These are phyloP conservation scores for Eunapius fragilis DNA, from an alignment of 37 sponge, comb jelly and placozoan genomes.

Conservation along the genomic window DNA sequence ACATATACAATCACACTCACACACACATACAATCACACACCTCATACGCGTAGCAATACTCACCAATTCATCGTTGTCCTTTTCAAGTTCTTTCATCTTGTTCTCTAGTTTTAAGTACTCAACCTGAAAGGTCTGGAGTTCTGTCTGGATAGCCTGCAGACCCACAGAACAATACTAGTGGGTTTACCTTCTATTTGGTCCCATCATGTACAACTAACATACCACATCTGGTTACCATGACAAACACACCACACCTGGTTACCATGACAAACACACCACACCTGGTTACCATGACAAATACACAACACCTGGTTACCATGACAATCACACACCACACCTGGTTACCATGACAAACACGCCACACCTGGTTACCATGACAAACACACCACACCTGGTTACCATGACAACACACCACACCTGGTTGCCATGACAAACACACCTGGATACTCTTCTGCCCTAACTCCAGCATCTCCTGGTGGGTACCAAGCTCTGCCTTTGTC, in stretches of 20 bases:
- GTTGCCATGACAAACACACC: neutral
- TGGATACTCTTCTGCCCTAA: neutral
- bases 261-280: neutral
- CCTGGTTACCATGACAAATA: too few relatives aligned
- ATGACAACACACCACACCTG: neutral
- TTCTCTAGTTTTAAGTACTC: conserved; percentile 14
- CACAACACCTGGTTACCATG: neutral
- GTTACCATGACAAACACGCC: neutral
- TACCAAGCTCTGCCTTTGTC: neutral
- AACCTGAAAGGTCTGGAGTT: neutral
- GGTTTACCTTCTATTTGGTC: too few relatives aligned
- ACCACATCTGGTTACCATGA: neutral
- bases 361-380: neutral
- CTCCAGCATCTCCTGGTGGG: neutral
- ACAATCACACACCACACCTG: neutral
- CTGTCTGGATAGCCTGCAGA: neutral
- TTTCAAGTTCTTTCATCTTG: conserved; percentile 29
- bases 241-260: neutral
- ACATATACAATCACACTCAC: too few relatives aligned
- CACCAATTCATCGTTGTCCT: conserved; percentile 76
- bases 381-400: neutral
- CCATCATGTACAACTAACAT: too few relatives aligned
- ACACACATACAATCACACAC: too few relatives aligned
- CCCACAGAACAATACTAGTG: neutral
- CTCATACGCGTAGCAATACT: neutral